Evolutionary conservation across 92 coral and sea anemone species (phyloP).

Genomic region (Ricordea florida): DNA sequence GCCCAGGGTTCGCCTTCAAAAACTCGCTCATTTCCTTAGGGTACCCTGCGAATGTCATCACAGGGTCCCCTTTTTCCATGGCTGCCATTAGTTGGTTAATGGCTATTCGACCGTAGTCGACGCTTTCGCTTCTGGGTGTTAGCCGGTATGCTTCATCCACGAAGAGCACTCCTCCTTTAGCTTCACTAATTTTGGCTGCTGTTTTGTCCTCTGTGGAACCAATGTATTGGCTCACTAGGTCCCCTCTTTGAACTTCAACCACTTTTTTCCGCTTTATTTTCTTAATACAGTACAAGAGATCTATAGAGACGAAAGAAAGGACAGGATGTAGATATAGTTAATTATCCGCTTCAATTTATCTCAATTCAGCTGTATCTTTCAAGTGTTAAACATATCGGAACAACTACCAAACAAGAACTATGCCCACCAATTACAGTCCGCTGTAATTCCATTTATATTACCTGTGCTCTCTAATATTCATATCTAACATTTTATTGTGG

Average conservation of each 20-base stretch:
- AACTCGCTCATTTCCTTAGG: slow-evolving; percentile 14
- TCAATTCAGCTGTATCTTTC: no score
- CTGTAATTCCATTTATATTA: no score
- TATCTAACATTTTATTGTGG: no score
- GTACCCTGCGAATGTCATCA: slow-evolving; percentile 56
- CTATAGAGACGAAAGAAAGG: background rate
- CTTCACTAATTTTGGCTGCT: slow-evolving; percentile 13
- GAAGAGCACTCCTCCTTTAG: slow-evolving; percentile 46
- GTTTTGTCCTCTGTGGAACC: slow-evolving; percentile 46
- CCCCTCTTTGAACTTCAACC: slow-evolving; percentile 46
- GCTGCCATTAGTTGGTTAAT: slow-evolving; percentile 52
- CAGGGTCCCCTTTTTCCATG: slow-evolving; percentile 40
- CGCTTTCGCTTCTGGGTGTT: slow-evolving; percentile 16
- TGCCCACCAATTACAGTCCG: no score
- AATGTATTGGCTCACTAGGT: slow-evolving; percentile 46
- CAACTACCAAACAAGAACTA: no score
- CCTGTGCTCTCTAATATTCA: no score
- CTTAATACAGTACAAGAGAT: slow-evolving; percentile 32
- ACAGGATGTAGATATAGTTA: no score
- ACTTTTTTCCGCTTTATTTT: slow-evolving; percentile 21
- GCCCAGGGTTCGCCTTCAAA: slow-evolving; percentile 37
- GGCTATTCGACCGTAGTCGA: slow-evolving; percentile 43
- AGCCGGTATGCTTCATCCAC: slow-evolving; percentile 46
- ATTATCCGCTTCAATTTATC: no score
- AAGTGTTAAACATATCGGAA: no score